Evolutionary conservation across 2,113 vertebrate species (phyloP), one percentile per base, ranked within the genome.

Genomic region (Centropristis striata): DNA sequence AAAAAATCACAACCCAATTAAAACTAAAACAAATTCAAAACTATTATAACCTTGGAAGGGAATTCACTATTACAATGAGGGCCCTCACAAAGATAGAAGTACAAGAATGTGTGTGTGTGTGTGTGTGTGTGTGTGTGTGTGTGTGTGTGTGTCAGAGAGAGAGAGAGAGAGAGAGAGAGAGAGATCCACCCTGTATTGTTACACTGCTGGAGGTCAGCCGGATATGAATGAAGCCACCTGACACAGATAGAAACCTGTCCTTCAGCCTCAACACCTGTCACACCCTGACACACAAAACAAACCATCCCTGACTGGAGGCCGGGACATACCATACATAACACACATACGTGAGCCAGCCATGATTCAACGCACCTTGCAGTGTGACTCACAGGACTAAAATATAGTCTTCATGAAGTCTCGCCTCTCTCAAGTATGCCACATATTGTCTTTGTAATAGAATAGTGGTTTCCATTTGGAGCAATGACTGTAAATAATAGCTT

Each of bases 191-290:
- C 78, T 78, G 44, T 39, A 83, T 86, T 88, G 79, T 87, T 67
- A n/a, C 18, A 28, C 23, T 49, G 41, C 21, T 49, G 41, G 49
- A 57, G n/a, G 41, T n/a, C 59, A 46, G 32, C 25, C 63, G 73
- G 73, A 81, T 39, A 67, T 78, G 54, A 71, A 67, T 64, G 63
- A 67, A 73, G 80, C 14, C 69, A 71, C 23, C 16, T 82, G 77
- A 83, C 59, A 51, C 37, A 80, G n/a, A 74, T 71, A 67, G 60
- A 84, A 88, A 87, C 78, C 81, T 53, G 83, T 84, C 68, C 54
- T 68, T 84, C 64, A 65, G 20, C 32, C 9, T 76, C 21, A 21
- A 5, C 80, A 86, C 83, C 70, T 87, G 90, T 75, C 84, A 81
- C 86, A 61, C 87, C 80, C 73, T 15, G 5, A 66, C 53, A 66